phyloP scores from a whole-genome alignment of 1,140 invertebrate species.

The Tetramorium simillimum region DNA sequence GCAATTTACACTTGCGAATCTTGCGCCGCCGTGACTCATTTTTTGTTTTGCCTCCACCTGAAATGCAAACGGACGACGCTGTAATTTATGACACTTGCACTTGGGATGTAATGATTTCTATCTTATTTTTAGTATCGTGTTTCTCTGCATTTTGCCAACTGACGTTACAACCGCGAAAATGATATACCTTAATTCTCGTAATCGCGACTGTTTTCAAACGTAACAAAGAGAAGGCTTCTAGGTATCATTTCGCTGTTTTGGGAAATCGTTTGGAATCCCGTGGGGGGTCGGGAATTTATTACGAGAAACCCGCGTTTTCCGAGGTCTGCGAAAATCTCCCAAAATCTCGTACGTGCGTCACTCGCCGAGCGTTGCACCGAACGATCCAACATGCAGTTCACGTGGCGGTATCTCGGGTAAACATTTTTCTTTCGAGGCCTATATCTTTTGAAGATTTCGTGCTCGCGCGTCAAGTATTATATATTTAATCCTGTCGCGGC shows the following conservation, averaged over 20 bases:
- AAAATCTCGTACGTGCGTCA: slow-evolving; percentile 1
- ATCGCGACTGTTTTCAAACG: neutral
- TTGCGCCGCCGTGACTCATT: neutral
- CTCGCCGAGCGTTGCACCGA: neutral
- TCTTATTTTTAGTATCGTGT: neutral
- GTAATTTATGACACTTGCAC: neutral
- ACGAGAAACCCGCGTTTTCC: neutral
- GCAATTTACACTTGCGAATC: neutral
- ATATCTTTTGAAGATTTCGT: neutral
- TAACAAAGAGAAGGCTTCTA: neutral
- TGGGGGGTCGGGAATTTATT: neutral
- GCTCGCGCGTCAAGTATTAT: neutral
- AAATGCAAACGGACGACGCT: neutral
- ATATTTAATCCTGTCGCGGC: slow-evolving; percentile 8
- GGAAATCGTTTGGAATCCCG: neutral
- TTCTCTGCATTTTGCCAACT: neutral
- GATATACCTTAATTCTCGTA: neutral
- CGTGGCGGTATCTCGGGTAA: slow-evolving; percentile 12
- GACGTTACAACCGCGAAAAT: neutral
- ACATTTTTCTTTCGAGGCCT: slow-evolving; percentile 31
- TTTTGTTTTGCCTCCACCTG: neutral
- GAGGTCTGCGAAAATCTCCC: neutral
- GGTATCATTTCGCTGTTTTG: neutral
- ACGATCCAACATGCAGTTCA: neutral
- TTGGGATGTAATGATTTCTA: neutral